Evolutionary conservation across 2,888 invertebrate species (phyloP).

Genomic region (Pyrocoelia pectoralis): DNA sequence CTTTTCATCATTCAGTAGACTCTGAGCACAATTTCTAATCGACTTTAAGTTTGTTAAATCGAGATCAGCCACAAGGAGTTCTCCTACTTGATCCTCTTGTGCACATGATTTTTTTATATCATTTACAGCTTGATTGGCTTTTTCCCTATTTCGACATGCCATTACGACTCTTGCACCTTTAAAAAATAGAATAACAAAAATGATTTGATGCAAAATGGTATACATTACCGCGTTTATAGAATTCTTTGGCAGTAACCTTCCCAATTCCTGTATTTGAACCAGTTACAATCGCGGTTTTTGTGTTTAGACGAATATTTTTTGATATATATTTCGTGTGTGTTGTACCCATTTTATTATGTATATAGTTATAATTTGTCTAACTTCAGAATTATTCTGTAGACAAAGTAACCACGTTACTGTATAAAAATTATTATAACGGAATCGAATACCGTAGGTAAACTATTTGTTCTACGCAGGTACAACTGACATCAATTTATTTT

Average conservation of each 20-base stretch:
- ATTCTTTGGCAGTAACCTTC: conserved; percentile 55
- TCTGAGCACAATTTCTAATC: conserved; percentile 58
- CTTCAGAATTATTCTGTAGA: too few species aligned
- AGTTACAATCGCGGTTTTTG: conserved; percentile 57
- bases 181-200: neutral
- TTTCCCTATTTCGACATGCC: conserved; percentile 63
- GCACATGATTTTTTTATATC: conserved; percentile 62
- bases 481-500: too few species aligned
- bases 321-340: conserved; percentile 51
- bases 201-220: neutral
- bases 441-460: too few species aligned
- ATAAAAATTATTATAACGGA: too few species aligned
- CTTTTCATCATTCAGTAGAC: conserved; percentile 58
- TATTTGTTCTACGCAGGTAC: too few species aligned
- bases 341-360: conserved; percentile 12
- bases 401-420: too few species aligned
- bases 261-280: conserved; percentile 58
- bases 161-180: conserved; percentile 54
- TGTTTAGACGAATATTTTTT: conserved; percentile 56
- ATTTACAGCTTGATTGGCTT: conserved; percentile 63
- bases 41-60: conserved; percentile 57
- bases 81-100: conserved; percentile 45
- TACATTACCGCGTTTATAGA: conserved; percentile 59
- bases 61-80: conserved; percentile 60
- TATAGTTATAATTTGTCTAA: neutral